A percentile compares a stretch with the other conserved stretches of the same genome.
Evolutionary conservation across 2,888 invertebrate genomes (phyloP).

Genomic region (Elegia similella): DNA sequence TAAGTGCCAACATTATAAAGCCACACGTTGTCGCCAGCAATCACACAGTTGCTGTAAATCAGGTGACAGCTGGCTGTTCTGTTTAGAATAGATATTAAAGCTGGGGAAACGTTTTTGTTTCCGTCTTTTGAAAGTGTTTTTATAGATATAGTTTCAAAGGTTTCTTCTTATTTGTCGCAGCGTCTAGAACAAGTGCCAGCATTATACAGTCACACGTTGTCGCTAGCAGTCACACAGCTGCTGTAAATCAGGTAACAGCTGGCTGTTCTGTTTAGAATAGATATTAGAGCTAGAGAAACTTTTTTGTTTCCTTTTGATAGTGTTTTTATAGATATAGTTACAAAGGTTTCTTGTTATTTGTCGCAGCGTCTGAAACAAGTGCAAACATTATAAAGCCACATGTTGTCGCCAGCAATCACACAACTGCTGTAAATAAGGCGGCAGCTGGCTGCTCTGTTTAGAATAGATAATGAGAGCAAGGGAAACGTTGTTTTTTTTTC

Average conservation of each 20-base stretch:
- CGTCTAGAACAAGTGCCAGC: too few relatives aligned
- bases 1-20: too few relatives aligned
- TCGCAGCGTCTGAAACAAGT: too few relatives aligned
- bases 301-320: not conserved
- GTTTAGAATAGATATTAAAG: too few relatives aligned
- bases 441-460: constrained; percentile 45
- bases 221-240: constrained; percentile 41
- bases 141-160: too few relatives aligned
- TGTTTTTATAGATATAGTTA: not conserved
- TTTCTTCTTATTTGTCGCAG: too few relatives aligned
- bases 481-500: constrained; percentile 24
- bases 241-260: constrained; percentile 60
- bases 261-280: constrained; percentile 45
- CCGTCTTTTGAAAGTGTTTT: too few relatives aligned
- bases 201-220: too few relatives aligned
- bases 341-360: too few relatives aligned
- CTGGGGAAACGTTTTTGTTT: too few relatives aligned
- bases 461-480: constrained; percentile 52
- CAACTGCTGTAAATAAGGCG: constrained; percentile 56
- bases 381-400: too few relatives aligned
- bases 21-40: too few relatives aligned
- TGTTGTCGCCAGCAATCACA: constrained; percentile 34
- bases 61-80: constrained; percentile 47
- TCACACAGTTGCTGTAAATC: constrained; percentile 58
- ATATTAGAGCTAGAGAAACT: constrained; percentile 44